These are phyloP conservation scores for Osedax fenrisi DNA, from an alignment of 2,888 invertebrate species.

Conservation along the genomic window DNA sequence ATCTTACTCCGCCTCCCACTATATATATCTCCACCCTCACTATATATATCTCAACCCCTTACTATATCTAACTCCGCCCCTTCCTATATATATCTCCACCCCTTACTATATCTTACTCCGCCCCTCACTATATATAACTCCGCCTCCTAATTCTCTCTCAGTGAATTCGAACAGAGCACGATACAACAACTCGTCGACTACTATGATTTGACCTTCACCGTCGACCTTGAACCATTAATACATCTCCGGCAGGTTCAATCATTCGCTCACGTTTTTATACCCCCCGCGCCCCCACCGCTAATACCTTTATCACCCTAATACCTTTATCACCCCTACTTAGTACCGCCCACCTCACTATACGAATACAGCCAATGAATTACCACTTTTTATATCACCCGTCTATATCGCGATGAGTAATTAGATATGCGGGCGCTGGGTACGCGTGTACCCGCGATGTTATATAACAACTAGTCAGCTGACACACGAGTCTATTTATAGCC, in stretches of 20 bases:
- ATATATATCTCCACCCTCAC: background rate
- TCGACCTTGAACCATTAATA: conserved; percentile 37
- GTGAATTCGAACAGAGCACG: conserved; percentile 26
- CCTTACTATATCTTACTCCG: background rate
- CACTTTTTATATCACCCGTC: no score
- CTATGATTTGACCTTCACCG: conserved; percentile 38
- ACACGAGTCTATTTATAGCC: no score
- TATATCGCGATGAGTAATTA: no score
- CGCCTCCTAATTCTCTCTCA: background rate
- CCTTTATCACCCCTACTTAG: background rate
- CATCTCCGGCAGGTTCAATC: conserved; percentile 34
- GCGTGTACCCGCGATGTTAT: no score
- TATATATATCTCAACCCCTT: no score
- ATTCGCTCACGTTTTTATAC: background rate
- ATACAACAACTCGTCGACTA: conserved; percentile 30
- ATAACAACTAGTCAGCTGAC: no score
- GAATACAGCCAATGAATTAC: no score
- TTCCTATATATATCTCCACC: background rate
- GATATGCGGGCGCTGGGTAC: no score
- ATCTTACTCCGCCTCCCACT: background rate
- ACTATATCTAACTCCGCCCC: background rate
- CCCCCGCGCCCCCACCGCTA: background rate
- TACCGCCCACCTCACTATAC: no score
- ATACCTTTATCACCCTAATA: background rate
- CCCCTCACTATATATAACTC: background rate